phyloP scores from a whole-genome alignment of 2,888 invertebrate species.

The Lepas anatifera region DNA sequence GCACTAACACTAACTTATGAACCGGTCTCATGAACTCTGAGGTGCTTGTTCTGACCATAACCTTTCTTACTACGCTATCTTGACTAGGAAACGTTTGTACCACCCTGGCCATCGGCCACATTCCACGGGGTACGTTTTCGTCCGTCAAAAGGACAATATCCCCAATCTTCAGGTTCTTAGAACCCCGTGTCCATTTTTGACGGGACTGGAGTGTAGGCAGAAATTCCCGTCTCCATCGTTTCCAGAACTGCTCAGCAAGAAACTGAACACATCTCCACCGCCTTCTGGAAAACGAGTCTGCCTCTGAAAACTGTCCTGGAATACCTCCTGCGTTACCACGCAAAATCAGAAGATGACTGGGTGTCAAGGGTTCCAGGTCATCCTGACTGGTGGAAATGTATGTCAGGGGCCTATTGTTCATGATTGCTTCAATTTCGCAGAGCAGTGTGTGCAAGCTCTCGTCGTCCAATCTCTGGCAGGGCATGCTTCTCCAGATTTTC shows the following conservation, averaged over 20 bases:
- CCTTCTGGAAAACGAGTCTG: background rate
- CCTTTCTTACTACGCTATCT: background rate
- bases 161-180: background rate
- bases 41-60: background rate
- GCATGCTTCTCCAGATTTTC: background rate
- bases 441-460: background rate
- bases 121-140: background rate
- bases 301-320: background rate
- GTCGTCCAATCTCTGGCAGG: background rate
- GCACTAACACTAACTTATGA: background rate
- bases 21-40: background rate
- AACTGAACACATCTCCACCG: conserved; percentile 12
- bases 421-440: conserved; percentile 5
- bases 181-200: background rate
- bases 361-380: conserved; percentile 15
- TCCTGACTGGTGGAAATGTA: background rate
- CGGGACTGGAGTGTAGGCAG: background rate
- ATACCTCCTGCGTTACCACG: no score
- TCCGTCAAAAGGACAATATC: conserved; percentile 2
- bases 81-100: background rate
- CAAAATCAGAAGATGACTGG: conserved; percentile 13
- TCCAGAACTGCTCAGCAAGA: conserved; percentile 14
- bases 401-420: conserved; percentile 11
- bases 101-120: background rate
- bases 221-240: conserved; percentile 3